phyloP scores from a whole-genome alignment of 2,797 vertebrate genomes.

The Pseudochirops corinnae region DNA sequence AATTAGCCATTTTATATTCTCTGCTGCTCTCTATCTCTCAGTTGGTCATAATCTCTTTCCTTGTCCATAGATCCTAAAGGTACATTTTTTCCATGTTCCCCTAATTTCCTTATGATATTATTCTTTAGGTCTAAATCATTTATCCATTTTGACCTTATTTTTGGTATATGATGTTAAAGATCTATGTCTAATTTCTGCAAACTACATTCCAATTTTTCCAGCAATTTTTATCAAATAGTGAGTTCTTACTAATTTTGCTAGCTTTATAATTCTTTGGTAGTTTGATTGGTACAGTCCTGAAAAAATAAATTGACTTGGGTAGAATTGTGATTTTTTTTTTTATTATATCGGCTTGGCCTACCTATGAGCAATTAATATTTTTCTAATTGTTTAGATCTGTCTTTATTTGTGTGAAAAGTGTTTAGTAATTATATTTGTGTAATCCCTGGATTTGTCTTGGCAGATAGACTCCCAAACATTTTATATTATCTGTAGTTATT shows the following conservation, averaged over 20 bases:
- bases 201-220: background rate
- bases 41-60: background rate
- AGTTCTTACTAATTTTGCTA: background rate
- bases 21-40: background rate
- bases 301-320: background rate
- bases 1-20: background rate
- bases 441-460: background rate
- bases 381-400: background rate
- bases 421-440: background rate
- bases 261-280: background rate
- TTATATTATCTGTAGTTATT: background rate
- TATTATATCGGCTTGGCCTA: background rate
- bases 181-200: background rate
- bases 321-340: background rate
- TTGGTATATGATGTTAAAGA: background rate
- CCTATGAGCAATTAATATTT: background rate
- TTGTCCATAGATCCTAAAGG: background rate
- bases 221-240: background rate
- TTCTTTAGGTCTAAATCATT: background rate
- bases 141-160: background rate
- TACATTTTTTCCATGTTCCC: background rate
- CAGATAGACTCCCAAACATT: background rate
- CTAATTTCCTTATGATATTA: background rate
- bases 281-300: background rate
- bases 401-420: background rate